phyloP scores from a whole-genome alignment of 2,797 vertebrate genomes.

The Acanthornis magna region DNA sequence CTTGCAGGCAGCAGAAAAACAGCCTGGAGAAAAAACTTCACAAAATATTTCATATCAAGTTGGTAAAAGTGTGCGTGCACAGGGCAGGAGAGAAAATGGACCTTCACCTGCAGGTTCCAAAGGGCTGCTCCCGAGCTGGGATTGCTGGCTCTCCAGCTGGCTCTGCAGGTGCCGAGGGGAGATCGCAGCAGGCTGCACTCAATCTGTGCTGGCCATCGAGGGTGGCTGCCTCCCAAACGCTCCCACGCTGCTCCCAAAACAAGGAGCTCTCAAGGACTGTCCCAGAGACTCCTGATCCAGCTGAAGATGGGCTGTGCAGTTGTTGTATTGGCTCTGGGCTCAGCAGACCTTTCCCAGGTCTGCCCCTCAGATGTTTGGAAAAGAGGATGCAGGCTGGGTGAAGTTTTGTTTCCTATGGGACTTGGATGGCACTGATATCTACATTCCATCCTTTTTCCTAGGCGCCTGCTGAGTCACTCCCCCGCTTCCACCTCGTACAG shows the following conservation, averaged over 20 bases:
- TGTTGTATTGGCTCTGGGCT: background rate
- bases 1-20: conserved; percentile 68
- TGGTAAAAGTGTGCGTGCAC: background rate
- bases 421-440: background rate
- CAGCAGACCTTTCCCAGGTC: background rate
- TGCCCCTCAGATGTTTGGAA: background rate
- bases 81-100: background rate
- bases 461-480: background rate
- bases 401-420: background rate
- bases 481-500: background rate
- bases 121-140: background rate
- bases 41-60: conserved; percentile 48
- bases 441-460: background rate
- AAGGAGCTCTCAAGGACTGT: background rate
- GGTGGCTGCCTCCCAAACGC: background rate
- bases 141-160: background rate
- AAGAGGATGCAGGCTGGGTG: background rate
- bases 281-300: background rate
- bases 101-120: background rate
- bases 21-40: conserved; percentile 55
- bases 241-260: background rate
- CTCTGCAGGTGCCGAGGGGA: background rate
- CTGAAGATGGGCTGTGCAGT: background rate
- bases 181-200: background rate
- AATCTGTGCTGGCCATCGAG: background rate